Evolutionary conservation across 1,140 invertebrate species (phyloP), one percentile per base, ranked within the genome.

Genomic region (Drosophila ogumai): DNA sequence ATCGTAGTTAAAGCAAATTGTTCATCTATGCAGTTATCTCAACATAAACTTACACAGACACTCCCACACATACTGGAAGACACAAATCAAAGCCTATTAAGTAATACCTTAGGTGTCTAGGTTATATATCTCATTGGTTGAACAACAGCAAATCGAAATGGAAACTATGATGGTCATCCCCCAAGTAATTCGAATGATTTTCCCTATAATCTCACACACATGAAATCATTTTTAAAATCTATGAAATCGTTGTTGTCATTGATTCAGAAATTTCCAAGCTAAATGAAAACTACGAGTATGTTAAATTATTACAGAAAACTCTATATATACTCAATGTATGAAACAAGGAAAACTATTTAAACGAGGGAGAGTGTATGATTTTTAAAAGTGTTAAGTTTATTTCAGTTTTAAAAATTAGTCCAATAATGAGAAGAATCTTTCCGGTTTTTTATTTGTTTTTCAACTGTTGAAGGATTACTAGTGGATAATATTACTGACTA

Each of bases 1-100:
- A 88, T 88, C 84, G 80, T 88, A 90, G 84, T 74, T 85, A 86
- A 74, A 74, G 73, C 82, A 74, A 85, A 85, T 85, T 73, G 81
- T 81, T 85, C 77, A 85, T 77, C 66, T 72, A 59, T 50, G 52
- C 66, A 58, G 68, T 58, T 72, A 72, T 58, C 54, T 46, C 57
- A 61, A 60, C 44, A 67, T 58, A 66, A 63, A 49, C n/a, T 31
- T 28, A 50, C 25, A 50, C 8, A 6, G 8, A 8, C 13, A 49
- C 46, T 3, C 15, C 17, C 22, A 22, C 25, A 75, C 66, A 63
- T 38, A 47, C 47, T 32, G 41, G 40, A 54, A 67, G n/a, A 77
- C 32, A 78, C 28, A 47, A 68, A 59, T 28, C 52, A 64, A 28
- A 75, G 40, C 17, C 41, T 52, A 36, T 64, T 79, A 46, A 40